Evolutionary conservation across 2,888 invertebrate species (phyloP).

Genomic region (Tillus elongatus): DNA sequence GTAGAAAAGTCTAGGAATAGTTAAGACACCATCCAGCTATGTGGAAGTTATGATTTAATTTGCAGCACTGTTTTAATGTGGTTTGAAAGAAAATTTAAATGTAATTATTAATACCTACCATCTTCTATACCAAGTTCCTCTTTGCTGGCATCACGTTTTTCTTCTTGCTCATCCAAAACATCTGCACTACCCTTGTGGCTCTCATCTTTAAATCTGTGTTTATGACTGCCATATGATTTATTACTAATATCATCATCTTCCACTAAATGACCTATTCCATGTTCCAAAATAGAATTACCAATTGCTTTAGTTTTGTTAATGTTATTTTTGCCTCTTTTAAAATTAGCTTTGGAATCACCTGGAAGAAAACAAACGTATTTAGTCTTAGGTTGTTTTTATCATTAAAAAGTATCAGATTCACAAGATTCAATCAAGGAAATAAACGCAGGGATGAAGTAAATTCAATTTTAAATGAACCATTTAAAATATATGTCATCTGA

Average conservation of each 20-base stretch:
- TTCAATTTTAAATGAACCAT: too few relatives aligned
- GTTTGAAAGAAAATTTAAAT: too few relatives aligned
- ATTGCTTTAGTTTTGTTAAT: constrained; percentile 64
- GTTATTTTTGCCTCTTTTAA: constrained; percentile 71
- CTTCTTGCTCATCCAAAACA: constrained; percentile 72
- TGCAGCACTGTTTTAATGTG: too few relatives aligned
- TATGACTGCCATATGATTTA: constrained; percentile 87
- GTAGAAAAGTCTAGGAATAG: too few relatives aligned
- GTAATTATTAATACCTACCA: constrained; percentile 42
- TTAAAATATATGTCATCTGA: too few relatives aligned
- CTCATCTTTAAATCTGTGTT: constrained; percentile 82
- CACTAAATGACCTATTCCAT: constrained; percentile 40
- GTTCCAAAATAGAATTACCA: constrained; percentile 60
- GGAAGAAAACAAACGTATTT: constrained; percentile 24
- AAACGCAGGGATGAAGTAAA: too few relatives aligned
- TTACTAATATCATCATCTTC: constrained; percentile 77
- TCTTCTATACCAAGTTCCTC: constrained; percentile 80
- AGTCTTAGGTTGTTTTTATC: too few relatives aligned
- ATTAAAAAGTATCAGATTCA: too few relatives aligned
- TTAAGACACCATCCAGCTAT: too few relatives aligned
- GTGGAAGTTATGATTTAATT: too few relatives aligned
- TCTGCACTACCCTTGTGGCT: constrained; percentile 86
- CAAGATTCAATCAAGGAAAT: too few relatives aligned
- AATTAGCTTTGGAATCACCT: constrained; percentile 74
- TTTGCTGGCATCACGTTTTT: constrained; percentile 82